Conservation (phyloP, 2,888 invertebrate genomes). For the Magallana nippona region DNA sequence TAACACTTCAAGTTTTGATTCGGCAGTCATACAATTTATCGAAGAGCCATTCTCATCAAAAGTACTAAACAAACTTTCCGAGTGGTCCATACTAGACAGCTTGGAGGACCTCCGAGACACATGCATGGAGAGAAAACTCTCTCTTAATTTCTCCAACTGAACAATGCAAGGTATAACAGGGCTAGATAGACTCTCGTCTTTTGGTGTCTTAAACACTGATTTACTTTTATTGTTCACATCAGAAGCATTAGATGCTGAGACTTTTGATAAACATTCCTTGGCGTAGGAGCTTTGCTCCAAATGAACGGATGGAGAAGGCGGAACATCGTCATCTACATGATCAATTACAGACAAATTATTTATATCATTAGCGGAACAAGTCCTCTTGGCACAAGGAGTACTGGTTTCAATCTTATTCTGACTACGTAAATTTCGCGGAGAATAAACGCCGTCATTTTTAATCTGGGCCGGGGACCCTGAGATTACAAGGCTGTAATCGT, state of each 20-base stretch:
- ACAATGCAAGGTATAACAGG: constrained; percentile 43
- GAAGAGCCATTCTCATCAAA: constrained; percentile 35
- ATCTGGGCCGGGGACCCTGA: constrained; percentile 56
- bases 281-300: constrained; percentile 7
- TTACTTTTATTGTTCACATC: constrained; percentile 1
- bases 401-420: constrained; percentile 62
- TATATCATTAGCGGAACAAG: constrained; percentile 36
- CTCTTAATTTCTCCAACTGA: constrained; percentile 53
- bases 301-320: not conserved
- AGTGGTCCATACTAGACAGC: constrained; percentile 37
- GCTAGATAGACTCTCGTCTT: constrained; percentile 21
- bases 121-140: constrained; percentile 54
- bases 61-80: constrained; percentile 47
- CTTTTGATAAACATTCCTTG: not conserved
- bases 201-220: not conserved
- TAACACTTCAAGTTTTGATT: constrained; percentile 16
- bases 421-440: constrained; percentile 33
- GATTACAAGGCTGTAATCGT: constrained; percentile 71
- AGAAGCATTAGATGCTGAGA: not conserved
- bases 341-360: constrained; percentile 43
- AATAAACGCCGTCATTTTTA: constrained; percentile 16
- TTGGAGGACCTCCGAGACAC: constrained; percentile 42
- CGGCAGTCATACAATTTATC: constrained; percentile 35
- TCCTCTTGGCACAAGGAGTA: constrained; percentile 63
- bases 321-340: constrained; percentile 42